Conservation (phyloP, 2,888 invertebrate species). For the Papilio demoleus region DNA sequence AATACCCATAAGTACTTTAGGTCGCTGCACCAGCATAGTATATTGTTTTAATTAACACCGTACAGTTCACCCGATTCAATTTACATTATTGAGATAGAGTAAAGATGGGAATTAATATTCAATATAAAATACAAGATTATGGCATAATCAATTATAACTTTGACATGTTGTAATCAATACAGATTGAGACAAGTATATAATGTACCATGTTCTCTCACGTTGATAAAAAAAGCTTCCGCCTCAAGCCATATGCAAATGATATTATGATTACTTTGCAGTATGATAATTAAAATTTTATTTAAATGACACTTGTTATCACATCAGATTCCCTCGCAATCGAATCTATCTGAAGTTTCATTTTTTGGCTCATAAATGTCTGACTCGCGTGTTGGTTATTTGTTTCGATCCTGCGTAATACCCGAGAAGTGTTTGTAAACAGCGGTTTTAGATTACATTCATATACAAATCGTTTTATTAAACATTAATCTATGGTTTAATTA, state of each 20-base stretch:
- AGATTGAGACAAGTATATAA: background rate
- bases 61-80: no score
- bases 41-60: no score
- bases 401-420: background rate
- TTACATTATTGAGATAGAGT: no score
- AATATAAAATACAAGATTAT: background rate
- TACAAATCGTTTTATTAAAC: slow-evolving; percentile 27
- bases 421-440: background rate
- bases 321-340: background rate
- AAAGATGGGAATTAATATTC: no score
- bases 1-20: no score
- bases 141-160: background rate
- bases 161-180: background rate
- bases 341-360: background rate
- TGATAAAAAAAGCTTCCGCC: slow-evolving; percentile 1
- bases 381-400: background rate
- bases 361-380: background rate
- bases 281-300: no score
- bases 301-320: background rate
- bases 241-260: background rate
- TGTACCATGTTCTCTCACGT: background rate
- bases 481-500: slow-evolving; percentile 23
- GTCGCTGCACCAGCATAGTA: no score
- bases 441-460: slow-evolving; percentile 21
- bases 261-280: background rate